A percentile compares a stretch with the other conserved stretches of the same genome.
These are phyloP conservation scores for Neocloeon triangulifer DNA, from an alignment of 1,140 invertebrate species.

Conservation along the genomic window DNA sequence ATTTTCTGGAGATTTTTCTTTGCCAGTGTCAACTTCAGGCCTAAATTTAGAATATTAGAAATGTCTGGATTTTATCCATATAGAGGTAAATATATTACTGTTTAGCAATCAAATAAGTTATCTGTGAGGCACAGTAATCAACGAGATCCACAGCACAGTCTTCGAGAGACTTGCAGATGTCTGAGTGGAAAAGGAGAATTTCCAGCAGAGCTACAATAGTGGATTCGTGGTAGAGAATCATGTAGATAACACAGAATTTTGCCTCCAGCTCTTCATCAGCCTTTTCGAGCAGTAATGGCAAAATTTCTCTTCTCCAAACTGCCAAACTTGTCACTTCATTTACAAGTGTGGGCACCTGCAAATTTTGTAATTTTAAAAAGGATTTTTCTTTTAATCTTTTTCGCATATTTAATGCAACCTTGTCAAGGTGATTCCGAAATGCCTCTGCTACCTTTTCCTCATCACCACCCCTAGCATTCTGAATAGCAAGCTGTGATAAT, in stretches of 20 bases:
- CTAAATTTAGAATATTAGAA: too few species aligned
- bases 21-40: too few species aligned
- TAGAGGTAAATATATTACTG: too few species aligned
- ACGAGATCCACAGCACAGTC: conserved; percentile 46
- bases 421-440: conserved; percentile 34
- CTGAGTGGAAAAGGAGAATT: conserved; percentile 46
- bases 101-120: conserved; percentile 16
- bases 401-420: too few species aligned
- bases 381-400: too few species aligned
- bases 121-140: conserved; percentile 38
- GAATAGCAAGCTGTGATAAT: conserved; percentile 51
- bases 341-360: conserved; percentile 36
- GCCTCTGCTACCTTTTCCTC: conserved; percentile 52
- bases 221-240: conserved; percentile 49
- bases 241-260: conserved; percentile 16
- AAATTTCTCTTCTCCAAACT: conserved; percentile 51
- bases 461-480: conserved; percentile 37
- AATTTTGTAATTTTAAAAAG: conserved; percentile 5
- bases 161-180: conserved; percentile 38
- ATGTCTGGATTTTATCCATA: too few species aligned
- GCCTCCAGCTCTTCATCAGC: conserved; percentile 3
- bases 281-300: conserved; percentile 41
- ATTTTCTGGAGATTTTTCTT: too few species aligned
- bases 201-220: conserved; percentile 43
- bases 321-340: conserved; percentile 52